These are phyloP conservation scores for Nysson spinosus DNA, from an alignment of 2,888 invertebrate genomes.

Conservation along the genomic window DNA sequence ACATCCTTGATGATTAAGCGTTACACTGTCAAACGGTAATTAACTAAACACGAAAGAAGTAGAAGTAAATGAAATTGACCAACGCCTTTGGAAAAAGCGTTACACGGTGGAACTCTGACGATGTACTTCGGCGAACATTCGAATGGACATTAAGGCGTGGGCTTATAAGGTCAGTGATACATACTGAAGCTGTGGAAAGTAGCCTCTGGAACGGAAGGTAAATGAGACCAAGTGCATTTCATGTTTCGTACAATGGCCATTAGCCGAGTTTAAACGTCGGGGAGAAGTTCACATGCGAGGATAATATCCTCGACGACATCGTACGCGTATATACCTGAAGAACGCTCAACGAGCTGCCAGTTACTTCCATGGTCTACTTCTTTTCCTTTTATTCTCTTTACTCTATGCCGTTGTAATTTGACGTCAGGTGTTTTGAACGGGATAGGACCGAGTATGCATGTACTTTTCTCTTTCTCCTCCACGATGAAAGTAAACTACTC, in stretches of 20 bases:
- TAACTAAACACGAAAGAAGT: slow-evolving; percentile 8
- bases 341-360: slow-evolving; percentile 10
- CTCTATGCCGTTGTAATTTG: slow-evolving; percentile 28
- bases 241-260: slow-evolving; percentile 49
- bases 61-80: slow-evolving; percentile 17
- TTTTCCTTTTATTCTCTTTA: slow-evolving; percentile 7
- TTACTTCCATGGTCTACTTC: neutral
- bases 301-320: slow-evolving; percentile 49
- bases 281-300: slow-evolving; percentile 47
- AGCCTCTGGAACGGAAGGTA: slow-evolving; percentile 33
- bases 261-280: slow-evolving; percentile 51
- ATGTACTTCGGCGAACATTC: slow-evolving; percentile 15
- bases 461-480: neutral
- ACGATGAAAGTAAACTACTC: slow-evolving; percentile 8
- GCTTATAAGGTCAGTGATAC: slow-evolving; percentile 28
- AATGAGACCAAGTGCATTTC: slow-evolving; percentile 51
- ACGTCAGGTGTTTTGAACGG: slow-evolving; percentile 27
- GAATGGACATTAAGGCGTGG: neutral
- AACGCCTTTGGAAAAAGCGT: neutral
- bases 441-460: neutral
- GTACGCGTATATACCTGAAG: slow-evolving; percentile 25
- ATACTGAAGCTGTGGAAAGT: slow-evolving; percentile 26
- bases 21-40: slow-evolving; percentile 37
- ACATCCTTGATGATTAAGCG: slow-evolving; percentile 54
- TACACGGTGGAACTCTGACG: neutral